Base-by-base conservation (phyloP, 2,797 vertebrate genomes). In the Brachyrhaphis roseni region DNA sequence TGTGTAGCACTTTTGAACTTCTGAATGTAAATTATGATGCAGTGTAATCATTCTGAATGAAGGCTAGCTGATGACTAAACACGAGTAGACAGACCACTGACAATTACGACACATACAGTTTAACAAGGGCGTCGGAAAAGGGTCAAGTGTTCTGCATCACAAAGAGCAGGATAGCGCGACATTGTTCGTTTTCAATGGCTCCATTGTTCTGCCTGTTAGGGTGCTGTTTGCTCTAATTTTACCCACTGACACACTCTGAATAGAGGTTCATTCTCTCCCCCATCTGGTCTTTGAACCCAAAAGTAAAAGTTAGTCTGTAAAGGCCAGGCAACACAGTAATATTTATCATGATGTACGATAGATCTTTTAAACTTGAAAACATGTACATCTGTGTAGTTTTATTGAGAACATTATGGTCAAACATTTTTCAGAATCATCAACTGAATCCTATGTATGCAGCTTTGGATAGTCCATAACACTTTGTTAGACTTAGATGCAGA, bases 241-340 rank as follows among this genome's bases (percentile, higher is more conserved):
- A 83, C 78, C 78, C 43, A 79, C 75, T 74, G 80, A 81, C 81
- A 76, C 72, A 53, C 47, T 79, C 13, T n/a, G 57, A 81, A 86
- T 78, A 77, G 75, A 81, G 75, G 76, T 82, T 64, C 74, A 73
- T 49, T 78, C 0, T 15, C 78, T 53, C 49, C 76, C 20, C 75
- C 76, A 72, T 86, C 70, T 76, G 45, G 3, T 72, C 78, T 79
- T 72, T 81, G 34, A 55, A 62, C 81, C 41, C 62, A 41, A 8
- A 59, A 46, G 82, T 90, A 81, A 72, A 80, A 81, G 66, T 71
- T 73, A 71, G 77, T 81, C 75, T 72, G 66, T 36, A 34, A 71
- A 0, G 23, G 31, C 46, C 12, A 13, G 46, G n/a, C 66, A 86
- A 84, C 39, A 76, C 71, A 28, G 31, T 11, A 6, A n/a, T 53